These are phyloP conservation scores for rat (Rattus norvegicus) DNA, from an alignment of 2,113 vertebrate species.

Conservation along the genomic window GRCr8 NC_086020.1:38494501-38495000, in stretches of 20 bases:
- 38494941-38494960: not conserved
- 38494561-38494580: constrained; percentile 1
- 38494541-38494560: not conserved
- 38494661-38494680: not conserved
- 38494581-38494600: not conserved
- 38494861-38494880: not conserved
- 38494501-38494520: not conserved
- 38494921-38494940: not conserved
- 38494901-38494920: not conserved
- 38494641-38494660: not conserved
- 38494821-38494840: not conserved
- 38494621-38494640: not conserved
- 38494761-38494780: not conserved
- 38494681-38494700: not conserved
- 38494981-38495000: not conserved
- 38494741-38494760: not conserved
- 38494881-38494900: not conserved
- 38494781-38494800: not conserved
- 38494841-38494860: not conserved
- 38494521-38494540: not conserved
- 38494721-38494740: not conserved
- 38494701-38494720: not conserved
- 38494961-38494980: not conserved
- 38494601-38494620: not conserved
- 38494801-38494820: not conserved